phyloP scores from a whole-genome alignment of 2,888 invertebrate species.

The Drosophila histrio region DNA sequence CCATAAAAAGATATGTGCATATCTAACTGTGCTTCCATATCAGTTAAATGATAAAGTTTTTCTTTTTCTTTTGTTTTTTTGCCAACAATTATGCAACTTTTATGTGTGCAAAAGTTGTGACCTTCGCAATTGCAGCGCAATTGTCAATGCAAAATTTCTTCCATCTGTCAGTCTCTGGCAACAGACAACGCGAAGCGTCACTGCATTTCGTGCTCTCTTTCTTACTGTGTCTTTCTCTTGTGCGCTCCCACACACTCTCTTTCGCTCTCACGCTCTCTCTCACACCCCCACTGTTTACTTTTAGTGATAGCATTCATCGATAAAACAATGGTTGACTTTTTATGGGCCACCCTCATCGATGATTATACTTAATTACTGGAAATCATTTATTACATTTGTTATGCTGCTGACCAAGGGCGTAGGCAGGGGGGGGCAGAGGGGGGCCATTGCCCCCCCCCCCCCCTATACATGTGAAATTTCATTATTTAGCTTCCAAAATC shows the following conservation, averaged over 20 bases:
- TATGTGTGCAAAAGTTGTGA: slow-evolving; percentile 53
- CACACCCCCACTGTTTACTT: slow-evolving; percentile 7
- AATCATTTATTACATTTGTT: not conserved
- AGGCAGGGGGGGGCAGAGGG: no score
- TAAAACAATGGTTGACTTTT: slow-evolving; percentile 1
- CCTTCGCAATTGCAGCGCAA: slow-evolving; percentile 66
- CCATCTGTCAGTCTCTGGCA: slow-evolving; percentile 50
- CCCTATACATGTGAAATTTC: no score
- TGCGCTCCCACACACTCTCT: not conserved
- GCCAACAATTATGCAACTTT: slow-evolving; percentile 65
- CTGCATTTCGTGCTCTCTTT: not conserved
- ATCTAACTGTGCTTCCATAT: slow-evolving; percentile 2
- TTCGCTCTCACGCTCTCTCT: not conserved
- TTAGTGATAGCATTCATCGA: slow-evolving; percentile 6
- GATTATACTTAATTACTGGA: not conserved
- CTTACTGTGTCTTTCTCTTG: slow-evolving; percentile 1
- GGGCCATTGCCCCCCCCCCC: no score
- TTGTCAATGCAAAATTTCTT: slow-evolving; percentile 49
- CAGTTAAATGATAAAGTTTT: slow-evolving; percentile 9
- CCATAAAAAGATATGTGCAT: slow-evolving; percentile 63
- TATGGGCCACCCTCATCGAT: not conserved
- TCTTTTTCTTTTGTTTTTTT: not conserved
- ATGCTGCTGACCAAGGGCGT: no score
- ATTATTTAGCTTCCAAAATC: no score
- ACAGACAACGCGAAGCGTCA: not conserved